phyloP scores from a whole-genome alignment of 2,113 vertebrate genomes.

The Podarcis raffonei region DNA sequence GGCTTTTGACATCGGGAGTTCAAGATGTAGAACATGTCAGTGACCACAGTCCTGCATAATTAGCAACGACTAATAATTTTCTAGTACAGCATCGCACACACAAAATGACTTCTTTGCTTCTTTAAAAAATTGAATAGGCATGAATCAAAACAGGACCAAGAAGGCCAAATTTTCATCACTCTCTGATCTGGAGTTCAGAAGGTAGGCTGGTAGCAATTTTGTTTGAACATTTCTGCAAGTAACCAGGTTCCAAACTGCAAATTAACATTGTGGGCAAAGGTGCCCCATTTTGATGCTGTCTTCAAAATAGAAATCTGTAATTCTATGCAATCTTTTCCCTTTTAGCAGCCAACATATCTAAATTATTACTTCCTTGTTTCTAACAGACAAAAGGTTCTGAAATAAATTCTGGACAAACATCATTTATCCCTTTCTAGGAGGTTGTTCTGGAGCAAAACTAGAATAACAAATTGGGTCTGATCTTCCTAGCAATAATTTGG shows the following conservation, averaged over 20 bases:
- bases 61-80: slow-evolving; percentile 59
- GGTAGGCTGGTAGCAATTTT: not conserved
- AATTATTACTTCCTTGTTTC: not conserved
- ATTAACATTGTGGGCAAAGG: slow-evolving; percentile 5
- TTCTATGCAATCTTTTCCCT: not conserved
- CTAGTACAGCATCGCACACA: slow-evolving; percentile 27
- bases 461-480: not conserved
- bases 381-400: not conserved
- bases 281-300: not conserved
- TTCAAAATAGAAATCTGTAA: not conserved
- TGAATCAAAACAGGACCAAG: not conserved
- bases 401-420: not conserved
- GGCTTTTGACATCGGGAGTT: slow-evolving; percentile 58
- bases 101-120: slow-evolving; percentile 10
- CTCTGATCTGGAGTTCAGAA: not conserved
- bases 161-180: slow-evolving; percentile 19
- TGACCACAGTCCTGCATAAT: slow-evolving; percentile 61
- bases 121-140: not conserved
- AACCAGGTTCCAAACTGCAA: not conserved
- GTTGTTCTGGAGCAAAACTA: not conserved
- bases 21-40: slow-evolving; percentile 53
- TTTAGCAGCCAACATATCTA: not conserved
- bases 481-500: not conserved
- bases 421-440: not conserved
- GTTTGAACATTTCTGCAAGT: not conserved